Percentiles rank a stretch among this genome's conserved stretches.
These are phyloP conservation scores for Smithornis capensis DNA, from an alignment of 2,113 vertebrate genomes.

Conservation along the genomic window DNA sequence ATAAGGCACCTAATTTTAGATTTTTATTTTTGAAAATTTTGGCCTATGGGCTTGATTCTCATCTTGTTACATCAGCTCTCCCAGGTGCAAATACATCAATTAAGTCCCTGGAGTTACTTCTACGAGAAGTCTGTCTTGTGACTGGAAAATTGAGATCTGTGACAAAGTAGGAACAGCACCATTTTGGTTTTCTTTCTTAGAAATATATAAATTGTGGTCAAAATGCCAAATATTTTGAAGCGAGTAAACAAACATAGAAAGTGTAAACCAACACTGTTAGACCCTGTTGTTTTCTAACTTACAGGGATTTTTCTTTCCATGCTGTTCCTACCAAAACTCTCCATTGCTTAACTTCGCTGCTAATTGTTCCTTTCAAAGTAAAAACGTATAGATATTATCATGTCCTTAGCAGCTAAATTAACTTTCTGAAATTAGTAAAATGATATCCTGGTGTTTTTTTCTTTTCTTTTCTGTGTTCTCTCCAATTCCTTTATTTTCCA, in stretches of 20 bases:
- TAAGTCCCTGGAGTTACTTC: not conserved
- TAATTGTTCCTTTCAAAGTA: not conserved
- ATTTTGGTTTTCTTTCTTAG: not conserved
- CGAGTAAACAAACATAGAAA: not conserved
- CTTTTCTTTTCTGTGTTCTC: not conserved
- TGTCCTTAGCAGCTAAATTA: not conserved
- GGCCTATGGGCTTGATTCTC: not conserved
- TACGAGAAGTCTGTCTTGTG: not conserved
- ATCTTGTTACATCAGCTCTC: not conserved
- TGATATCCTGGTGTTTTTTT: not conserved
- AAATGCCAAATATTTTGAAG: not conserved
- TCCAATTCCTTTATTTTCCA: not conserved
- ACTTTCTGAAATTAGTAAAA: not conserved
- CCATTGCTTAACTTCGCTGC: not conserved
- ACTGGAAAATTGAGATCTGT: not conserved
- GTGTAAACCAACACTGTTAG: not conserved
- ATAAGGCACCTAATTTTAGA: not conserved
- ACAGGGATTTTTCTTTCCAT: not conserved
- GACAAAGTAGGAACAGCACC: not conserved
- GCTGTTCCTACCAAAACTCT: not conserved
- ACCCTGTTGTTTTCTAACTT: not conserved
- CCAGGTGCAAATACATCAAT: not conserved
- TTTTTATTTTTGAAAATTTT: not conserved
- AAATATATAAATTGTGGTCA: not conserved
- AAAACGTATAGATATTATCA: not conserved